These are phyloP conservation scores for Paraplagusia blochii DNA, from an alignment of 2,113 vertebrate species.

Conservation along the genomic window DNA sequence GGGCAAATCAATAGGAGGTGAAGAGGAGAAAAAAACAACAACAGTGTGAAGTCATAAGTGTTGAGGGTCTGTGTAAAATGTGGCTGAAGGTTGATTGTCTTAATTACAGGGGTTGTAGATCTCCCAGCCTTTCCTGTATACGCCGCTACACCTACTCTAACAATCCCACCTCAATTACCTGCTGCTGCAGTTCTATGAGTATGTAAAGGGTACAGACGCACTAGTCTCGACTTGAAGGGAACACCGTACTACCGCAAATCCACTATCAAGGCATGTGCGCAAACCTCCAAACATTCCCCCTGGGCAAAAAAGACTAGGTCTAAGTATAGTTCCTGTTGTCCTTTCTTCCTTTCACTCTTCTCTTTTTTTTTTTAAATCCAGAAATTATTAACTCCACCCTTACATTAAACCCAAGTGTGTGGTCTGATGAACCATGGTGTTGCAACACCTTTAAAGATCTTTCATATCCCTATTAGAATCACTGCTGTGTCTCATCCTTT, in stretches of 20 bases:
- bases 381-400: constrained; percentile 68
- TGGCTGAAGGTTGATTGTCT: constrained; percentile 43
- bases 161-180: constrained; percentile 53
- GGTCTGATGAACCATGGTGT: constrained; percentile 60
- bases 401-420: constrained; percentile 58
- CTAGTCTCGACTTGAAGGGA: constrained; percentile 53
- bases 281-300: constrained; percentile 51
- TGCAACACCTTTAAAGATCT: constrained; percentile 42
- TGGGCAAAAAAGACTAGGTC: constrained; percentile 53
- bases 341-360: constrained; percentile 20
- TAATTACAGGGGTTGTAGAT: constrained; percentile 66
- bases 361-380: constrained; percentile 43
- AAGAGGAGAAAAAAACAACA: constrained; percentile 24
- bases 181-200: constrained; percentile 6
- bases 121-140: constrained; percentile 62
- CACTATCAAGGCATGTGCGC: constrained; percentile 34
- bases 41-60: constrained; percentile 40
- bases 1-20: constrained; percentile 30
- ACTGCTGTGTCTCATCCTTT: constrained; percentile 18
- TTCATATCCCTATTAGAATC: constrained; percentile 37
- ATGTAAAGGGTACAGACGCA: constrained; percentile 23
- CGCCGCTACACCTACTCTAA: constrained; percentile 58
- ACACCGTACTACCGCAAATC: constrained; percentile 53
- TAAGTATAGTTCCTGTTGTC: constrained; percentile 69
- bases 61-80: constrained; percentile 33